Evolutionary conservation across 2,797 vertebrate genomes (phyloP).

Genomic region (Halcyon smyrnensis): DNA sequence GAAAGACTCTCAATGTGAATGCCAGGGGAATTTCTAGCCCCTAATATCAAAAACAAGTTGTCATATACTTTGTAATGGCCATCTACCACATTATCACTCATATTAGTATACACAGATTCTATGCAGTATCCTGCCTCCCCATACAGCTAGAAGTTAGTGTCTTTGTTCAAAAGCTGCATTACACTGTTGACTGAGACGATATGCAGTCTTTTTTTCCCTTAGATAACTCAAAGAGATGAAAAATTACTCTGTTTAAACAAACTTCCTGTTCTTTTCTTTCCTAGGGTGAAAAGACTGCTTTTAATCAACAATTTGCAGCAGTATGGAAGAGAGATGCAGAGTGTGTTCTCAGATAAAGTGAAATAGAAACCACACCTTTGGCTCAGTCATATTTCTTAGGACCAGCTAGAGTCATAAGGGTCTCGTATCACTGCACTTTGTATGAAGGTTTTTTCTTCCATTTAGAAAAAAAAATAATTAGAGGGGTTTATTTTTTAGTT

Average conservation of each 20-base stretch:
- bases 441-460: neutral
- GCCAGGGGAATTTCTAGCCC: neutral
- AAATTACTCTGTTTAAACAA: slow-evolving; percentile 30
- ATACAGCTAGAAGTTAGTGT: neutral
- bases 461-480: neutral
- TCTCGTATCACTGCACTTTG: neutral
- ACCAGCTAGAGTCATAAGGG: neutral
- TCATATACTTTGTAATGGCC: neutral
- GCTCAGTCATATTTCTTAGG: neutral
- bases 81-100: neutral
- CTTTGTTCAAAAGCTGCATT: neutral
- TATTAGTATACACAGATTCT: neutral
- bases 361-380: neutral
- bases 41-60: neutral
- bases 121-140: neutral
- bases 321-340: neutral
- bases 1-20: neutral
- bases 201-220: neutral
- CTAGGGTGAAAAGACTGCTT: neutral
- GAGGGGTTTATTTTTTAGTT: neutral
- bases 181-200: neutral
- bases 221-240: slow-evolving; percentile 16
- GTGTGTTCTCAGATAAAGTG: neutral
- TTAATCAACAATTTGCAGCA: neutral
- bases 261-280: slow-evolving; percentile 9